A percentile compares a stretch with the other conserved stretches of the same genome.
Conservation (phyloP, 2,113 vertebrate species). For the Pagrus major region DNA sequence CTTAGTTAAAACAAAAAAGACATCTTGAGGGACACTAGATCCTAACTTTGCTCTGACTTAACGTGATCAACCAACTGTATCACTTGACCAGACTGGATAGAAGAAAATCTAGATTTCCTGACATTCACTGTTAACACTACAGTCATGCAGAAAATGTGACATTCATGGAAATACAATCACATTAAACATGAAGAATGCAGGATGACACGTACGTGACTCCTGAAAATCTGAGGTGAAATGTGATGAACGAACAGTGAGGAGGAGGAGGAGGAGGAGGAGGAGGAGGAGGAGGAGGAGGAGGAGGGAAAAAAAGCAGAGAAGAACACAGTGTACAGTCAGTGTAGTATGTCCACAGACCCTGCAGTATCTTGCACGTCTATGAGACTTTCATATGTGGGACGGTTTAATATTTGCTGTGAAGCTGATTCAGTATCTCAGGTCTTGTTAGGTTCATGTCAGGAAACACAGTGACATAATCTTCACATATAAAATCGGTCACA, state of each 20-base stretch:
- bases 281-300: too few species aligned
- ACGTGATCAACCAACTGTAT: neutral
- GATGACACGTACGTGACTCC: slow-evolving; percentile 27
- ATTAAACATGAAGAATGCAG: slow-evolving; percentile 40
- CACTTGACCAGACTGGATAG: neutral
- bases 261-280: accelerated
- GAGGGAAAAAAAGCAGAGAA: neutral
- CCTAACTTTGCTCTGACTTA: neutral
- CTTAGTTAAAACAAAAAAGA: neutral
- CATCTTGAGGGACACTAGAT: neutral
- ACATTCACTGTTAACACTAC: neutral
- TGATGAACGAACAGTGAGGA: neutral
- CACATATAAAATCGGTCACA: neutral
- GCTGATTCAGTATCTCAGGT: slow-evolving; percentile 28
- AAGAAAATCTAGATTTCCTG: neutral
- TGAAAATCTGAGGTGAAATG: slow-evolving; percentile 10
- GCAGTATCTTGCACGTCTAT: slow-evolving; percentile 48
- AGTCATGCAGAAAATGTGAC: slow-evolving; percentile 38
- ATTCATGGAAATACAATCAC: slow-evolving; percentile 24
- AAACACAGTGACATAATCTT: neutral
- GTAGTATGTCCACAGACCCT: slow-evolving; percentile 2
- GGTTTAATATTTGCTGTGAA: slow-evolving; percentile 24
- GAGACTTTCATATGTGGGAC: slow-evolving; percentile 38
- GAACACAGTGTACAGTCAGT: slow-evolving; percentile 36
- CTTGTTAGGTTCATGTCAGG: slow-evolving; percentile 14